phyloP scores from a whole-genome alignment of 2,888 invertebrate genomes.

The Dermolepida albohirtum region DNA sequence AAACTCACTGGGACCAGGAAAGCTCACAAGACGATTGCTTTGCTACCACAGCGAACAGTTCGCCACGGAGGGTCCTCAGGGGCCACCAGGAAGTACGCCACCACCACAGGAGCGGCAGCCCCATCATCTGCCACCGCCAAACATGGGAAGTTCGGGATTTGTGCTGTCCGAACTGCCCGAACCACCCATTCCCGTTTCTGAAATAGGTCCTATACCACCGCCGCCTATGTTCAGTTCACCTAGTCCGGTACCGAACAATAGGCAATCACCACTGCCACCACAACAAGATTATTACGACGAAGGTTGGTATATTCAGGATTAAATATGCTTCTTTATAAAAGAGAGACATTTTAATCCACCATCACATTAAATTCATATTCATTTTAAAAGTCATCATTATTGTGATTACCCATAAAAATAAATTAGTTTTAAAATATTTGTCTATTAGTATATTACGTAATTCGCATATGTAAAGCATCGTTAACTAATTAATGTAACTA shows the following conservation, averaged over 20 bases:
- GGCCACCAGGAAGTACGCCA: conserved; percentile 63
- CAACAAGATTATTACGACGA: conserved; percentile 72
- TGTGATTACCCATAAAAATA: too few relatives aligned
- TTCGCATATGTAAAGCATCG: too few relatives aligned
- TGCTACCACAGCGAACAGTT: conserved; percentile 84
- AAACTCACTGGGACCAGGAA: conserved; percentile 81
- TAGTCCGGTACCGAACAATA: conserved; percentile 74
- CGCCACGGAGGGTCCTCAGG: conserved; percentile 58
- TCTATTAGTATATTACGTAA: too few relatives aligned
- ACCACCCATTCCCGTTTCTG: conserved; percentile 91
- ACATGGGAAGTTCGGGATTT: conserved; percentile 62
- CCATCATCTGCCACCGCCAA: conserved; percentile 56
- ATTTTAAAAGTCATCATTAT: too few relatives aligned
- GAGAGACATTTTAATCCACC: too few relatives aligned
- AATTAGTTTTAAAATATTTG: too few relatives aligned
- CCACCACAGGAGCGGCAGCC: conserved; percentile 62
- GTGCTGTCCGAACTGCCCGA: conserved; percentile 90
- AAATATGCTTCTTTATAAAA: too few relatives aligned
- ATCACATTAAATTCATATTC: too few relatives aligned
- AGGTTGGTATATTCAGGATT: conserved; percentile 64
- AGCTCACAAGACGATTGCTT: conserved; percentile 80
- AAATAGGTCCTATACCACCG: conserved; percentile 86
- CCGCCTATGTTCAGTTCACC: conserved; percentile 96
- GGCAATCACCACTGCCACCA: conserved; percentile 63
- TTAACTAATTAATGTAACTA: too few relatives aligned